phyloP scores from a whole-genome alignment of 1,140 invertebrate genomes.

The Neodiprion fabricii region DNA sequence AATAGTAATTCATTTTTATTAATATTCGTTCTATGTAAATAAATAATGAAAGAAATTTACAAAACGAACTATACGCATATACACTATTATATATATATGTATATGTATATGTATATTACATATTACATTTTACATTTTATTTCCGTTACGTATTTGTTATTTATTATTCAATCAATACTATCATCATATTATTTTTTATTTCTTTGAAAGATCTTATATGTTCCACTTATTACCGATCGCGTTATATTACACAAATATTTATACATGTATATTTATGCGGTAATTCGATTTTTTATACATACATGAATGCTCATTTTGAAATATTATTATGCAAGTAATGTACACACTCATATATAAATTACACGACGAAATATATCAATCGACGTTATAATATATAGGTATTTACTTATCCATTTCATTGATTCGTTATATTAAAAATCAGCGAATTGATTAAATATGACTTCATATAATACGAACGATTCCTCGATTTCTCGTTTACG shows the following conservation, averaged over 20 bases:
- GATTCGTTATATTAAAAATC: neutral
- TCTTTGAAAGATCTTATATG: too few species aligned
- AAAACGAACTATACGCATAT: neutral
- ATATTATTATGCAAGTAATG: neutral
- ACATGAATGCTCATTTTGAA: neutral
- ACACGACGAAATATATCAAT: neutral
- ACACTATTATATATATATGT: too few species aligned
- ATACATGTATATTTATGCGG: neutral
- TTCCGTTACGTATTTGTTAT: neutral
- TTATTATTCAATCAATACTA: neutral
- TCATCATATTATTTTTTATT: too few species aligned
- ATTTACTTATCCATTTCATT: neutral
- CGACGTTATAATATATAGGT: neutral
- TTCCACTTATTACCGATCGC: neutral
- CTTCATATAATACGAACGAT: neutral
- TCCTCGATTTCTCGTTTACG: neutral
- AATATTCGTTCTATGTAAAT: too few species aligned
- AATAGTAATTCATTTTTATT: neutral
- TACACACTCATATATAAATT: neutral
- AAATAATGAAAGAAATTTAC: neutral
- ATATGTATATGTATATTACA: neutral
- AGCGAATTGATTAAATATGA: neutral
- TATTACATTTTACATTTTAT: neutral
- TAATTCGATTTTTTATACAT: neutral
- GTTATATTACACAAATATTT: neutral